phyloP scores from a whole-genome alignment of 2,797 vertebrate species.

The Saxicola maurus region DNA sequence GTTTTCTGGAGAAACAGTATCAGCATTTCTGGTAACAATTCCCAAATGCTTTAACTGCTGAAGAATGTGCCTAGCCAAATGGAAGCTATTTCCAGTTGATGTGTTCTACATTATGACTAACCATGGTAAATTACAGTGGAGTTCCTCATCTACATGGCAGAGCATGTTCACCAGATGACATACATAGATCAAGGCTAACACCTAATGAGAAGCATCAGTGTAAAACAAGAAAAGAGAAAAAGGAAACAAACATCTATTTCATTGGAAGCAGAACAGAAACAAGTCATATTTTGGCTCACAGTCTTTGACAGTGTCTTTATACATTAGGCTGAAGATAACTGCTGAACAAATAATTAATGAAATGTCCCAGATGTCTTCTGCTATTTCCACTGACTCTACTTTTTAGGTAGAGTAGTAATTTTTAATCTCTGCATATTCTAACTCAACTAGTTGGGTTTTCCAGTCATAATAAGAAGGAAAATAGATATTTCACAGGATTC shows the following conservation, averaged over 20 bases:
- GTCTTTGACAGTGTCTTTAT: neutral
- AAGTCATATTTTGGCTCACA: neutral
- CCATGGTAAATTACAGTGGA: neutral
- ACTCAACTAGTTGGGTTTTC: neutral
- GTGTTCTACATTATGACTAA: neutral
- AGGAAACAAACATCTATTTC: neutral
- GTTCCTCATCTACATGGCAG: neutral
- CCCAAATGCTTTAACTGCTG: neutral
- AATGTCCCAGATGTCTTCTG: neutral
- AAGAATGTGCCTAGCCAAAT: neutral
- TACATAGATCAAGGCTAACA: neutral
- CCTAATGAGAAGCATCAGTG: constrained; percentile 12
- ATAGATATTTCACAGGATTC: neutral
- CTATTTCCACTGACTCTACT: neutral
- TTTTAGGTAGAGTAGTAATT: neutral
- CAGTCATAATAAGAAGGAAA: neutral
- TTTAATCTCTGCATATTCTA: neutral
- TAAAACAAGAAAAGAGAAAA: neutral
- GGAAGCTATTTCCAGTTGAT: constrained; percentile 9
- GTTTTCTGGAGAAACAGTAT: neutral
- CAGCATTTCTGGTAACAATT: neutral
- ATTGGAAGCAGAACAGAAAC: neutral
- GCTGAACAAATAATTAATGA: neutral
- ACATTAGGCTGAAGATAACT: neutral
- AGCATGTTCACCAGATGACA: neutral